Evolutionary conservation across 2,888 invertebrate species (phyloP).

Genomic region (Salpingus planirostris): DNA sequence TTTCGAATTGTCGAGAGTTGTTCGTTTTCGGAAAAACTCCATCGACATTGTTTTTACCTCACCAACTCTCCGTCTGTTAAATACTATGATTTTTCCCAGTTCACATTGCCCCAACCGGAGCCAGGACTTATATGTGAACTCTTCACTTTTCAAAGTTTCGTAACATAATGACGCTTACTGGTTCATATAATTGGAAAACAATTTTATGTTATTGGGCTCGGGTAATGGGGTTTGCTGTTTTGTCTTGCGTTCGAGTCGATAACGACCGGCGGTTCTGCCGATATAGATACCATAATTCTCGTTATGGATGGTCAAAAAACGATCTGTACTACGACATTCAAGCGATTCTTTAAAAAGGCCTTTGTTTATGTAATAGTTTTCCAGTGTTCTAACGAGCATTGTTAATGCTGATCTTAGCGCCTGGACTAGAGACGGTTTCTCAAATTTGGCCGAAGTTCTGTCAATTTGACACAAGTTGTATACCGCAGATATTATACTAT

Average conservation of each 20-base stretch:
- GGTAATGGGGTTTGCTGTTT: background rate
- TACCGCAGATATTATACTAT: background rate
- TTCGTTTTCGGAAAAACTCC: background rate
- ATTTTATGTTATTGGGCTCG: background rate
- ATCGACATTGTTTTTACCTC: background rate
- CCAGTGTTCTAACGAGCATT: background rate
- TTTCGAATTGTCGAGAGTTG: background rate
- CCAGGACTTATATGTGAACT: background rate
- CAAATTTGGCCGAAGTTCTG: background rate
- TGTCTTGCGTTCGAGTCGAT: background rate
- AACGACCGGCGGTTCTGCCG: background rate
- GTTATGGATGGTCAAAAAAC: background rate
- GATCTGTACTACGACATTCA: background rate
- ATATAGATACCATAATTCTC: slow-evolving; percentile 1
- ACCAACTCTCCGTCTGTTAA: slow-evolving; percentile 1
- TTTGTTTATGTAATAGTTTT: background rate
- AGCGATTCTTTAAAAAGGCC: background rate
- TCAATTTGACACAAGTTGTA: background rate
- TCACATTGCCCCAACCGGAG: background rate
- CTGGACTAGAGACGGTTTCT: background rate
- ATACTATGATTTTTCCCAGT: slow-evolving; percentile 1
- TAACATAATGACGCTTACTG: background rate
- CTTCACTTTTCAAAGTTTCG: background rate
- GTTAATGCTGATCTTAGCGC: background rate
- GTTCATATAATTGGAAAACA: background rate